Percentiles rank a stretch among this genome's conserved stretches.
These are phyloP conservation scores for Rhinoderma darwinii DNA, from an alignment of 2,113 vertebrate genomes.

Conservation along the genomic window DNA sequence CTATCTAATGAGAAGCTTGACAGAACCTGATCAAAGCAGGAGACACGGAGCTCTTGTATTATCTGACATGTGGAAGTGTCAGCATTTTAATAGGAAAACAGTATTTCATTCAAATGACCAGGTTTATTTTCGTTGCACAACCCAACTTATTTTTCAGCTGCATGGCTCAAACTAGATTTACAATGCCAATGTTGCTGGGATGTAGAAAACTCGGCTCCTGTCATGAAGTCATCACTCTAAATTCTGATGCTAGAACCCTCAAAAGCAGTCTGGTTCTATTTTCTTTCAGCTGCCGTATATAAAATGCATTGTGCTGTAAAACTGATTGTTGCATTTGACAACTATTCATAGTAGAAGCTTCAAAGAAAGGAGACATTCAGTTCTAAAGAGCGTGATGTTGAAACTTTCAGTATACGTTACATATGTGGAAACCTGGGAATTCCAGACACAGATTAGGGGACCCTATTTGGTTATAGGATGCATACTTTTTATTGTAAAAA, in stretches of 20 bases:
- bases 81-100: slow-evolving; percentile 12
- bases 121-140: background rate
- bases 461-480: background rate
- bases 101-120: background rate
- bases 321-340: slow-evolving; percentile 26
- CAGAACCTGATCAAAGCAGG: slow-evolving; percentile 45
- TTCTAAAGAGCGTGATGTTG: background rate
- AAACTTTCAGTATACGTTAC: slow-evolving; percentile 1
- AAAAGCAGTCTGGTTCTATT: slow-evolving; percentile 14
- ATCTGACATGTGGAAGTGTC: slow-evolving; percentile 45
- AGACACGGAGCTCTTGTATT: slow-evolving; percentile 30
- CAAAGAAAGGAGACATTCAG: background rate
- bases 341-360: background rate
- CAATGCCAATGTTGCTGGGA: background rate
- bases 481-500: background rate
- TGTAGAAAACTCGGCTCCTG: background rate
- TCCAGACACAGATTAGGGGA: background rate
- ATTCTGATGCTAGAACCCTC: background rate
- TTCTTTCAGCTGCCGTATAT: slow-evolving; percentile 11
- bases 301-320: slow-evolving; percentile 8
- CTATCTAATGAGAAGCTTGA: slow-evolving; percentile 45
- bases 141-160: background rate
- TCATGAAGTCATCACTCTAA: background rate
- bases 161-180: background rate
- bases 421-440: background rate